phyloP scores from a whole-genome alignment of 1,140 invertebrate species.

The Drosophila auraria region DNA sequence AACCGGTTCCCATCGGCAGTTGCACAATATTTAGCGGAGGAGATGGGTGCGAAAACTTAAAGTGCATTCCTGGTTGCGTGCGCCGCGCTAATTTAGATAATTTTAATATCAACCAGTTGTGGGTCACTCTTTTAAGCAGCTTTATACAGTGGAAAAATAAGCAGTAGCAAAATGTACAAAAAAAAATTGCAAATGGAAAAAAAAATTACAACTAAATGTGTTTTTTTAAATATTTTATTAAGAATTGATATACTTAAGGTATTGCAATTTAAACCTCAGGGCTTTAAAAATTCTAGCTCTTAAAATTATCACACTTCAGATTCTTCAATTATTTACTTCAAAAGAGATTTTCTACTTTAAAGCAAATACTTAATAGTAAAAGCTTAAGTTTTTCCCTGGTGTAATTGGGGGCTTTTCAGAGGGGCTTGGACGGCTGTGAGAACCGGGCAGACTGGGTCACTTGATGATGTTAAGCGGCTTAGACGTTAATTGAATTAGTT shows the following conservation, averaged over 20 bases:
- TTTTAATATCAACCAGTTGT: slow-evolving; percentile 42
- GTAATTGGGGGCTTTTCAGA: background rate
- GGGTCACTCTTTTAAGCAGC: slow-evolving; percentile 23
- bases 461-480: slow-evolving; percentile 80
- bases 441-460: slow-evolving; percentile 52
- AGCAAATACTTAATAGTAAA: background rate
- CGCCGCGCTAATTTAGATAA: slow-evolving; percentile 40
- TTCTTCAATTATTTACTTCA: background rate
- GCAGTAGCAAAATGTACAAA: too few relatives aligned
- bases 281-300: too few relatives aligned
- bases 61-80: slow-evolving; percentile 30
- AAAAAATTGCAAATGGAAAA: too few relatives aligned
- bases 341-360: background rate
- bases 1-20: slow-evolving; percentile 28
- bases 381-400: background rate
- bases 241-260: too few relatives aligned
- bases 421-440: background rate
- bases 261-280: too few relatives aligned
- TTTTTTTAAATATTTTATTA: too few relatives aligned
- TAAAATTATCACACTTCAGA: background rate
- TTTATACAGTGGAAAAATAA: slow-evolving; percentile 2
- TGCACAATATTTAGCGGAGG: slow-evolving; percentile 20
- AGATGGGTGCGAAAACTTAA: slow-evolving; percentile 11
- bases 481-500: slow-evolving; percentile 83
- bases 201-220: too few relatives aligned